Evolutionary conservation across 2,113 vertebrate species (phyloP), one percentile per base, ranked within the genome.

Genomic region (Amblyopsis rosae): DNA sequence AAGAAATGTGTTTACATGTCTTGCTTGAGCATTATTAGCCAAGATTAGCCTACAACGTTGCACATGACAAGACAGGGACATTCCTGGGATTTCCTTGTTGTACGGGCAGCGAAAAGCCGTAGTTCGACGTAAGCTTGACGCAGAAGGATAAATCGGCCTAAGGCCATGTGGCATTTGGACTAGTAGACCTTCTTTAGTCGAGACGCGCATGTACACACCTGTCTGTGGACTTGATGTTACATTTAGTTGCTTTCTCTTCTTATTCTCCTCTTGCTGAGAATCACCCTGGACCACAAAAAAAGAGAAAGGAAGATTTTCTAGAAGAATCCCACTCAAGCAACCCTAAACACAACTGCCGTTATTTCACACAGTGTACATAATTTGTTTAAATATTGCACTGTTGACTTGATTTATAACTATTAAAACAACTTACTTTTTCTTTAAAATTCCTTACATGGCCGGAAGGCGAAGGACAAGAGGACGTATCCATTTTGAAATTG

Each of bases 201-300:
- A 3, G 13, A 17, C 3, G n/a, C 6, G 70, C 45, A 72, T 59
- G 7, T 55, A 60, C 74, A 72, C 81, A 97, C 96, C 96, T 94
- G 94, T 89, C 82, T 95, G 95, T 83, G 96, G 94, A 92, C 93
- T 93, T 82, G 95, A 91, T 85, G 93, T 87, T 76, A 95, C 58
- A 90, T 91, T 88, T 89, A 92, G 92, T 86, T 67, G 84, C 86
- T 93, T 96, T 77, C 92, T 91, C 80, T 92, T 95, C 89, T 92
- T 95, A 85, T 93, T 95, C 69, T 95, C 95, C 81, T 96, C 95
- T 79, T 92, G 91, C 69, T 86, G 63, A 73, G 91, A 66, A 66
- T 86, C 70, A 88, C 89, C 91, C 95, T 96, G 73, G 71, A 89
- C 58, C 88, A 19, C 81, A 6, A 61, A 49, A 49, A 7, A 12